phyloP scores from a whole-genome alignment of 2,113 vertebrate genomes.

The Orcinus orca region DNA sequence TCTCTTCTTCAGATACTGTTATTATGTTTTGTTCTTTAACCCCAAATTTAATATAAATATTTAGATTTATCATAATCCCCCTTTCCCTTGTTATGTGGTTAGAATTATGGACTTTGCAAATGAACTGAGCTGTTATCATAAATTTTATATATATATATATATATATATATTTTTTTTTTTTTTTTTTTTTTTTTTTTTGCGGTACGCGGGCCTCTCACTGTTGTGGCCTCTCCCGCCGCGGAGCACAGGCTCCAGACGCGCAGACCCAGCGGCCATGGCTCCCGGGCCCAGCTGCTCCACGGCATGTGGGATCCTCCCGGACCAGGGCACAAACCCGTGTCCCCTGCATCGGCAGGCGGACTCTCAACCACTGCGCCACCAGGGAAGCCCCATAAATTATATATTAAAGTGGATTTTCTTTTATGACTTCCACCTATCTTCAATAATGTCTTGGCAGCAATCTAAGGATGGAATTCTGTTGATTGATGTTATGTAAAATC shows the following conservation, averaged over 20 bases:
- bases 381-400: neutral
- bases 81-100: neutral
- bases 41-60: neutral
- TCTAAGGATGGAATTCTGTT: neutral
- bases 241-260: too few species aligned
- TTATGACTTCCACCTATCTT: neutral
- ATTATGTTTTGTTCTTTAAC: neutral
- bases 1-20: neutral
- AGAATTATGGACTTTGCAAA: neutral
- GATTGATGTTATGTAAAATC: neutral
- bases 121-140: constrained; percentile 5
- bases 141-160: neutral
- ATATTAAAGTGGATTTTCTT: neutral
- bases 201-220: too few species aligned
- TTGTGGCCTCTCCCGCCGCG: too few species aligned
- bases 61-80: neutral
- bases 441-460: neutral
- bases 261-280: too few species aligned
- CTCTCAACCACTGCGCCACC: too few species aligned
- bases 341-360: too few species aligned
- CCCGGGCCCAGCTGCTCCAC: too few species aligned
- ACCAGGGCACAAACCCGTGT: too few species aligned
- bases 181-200: too few species aligned
- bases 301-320: too few species aligned
- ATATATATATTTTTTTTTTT: too few species aligned